Base-by-base conservation (phyloP, 2,888 invertebrate genomes). In the Eupithecia subfuscata region DNA sequence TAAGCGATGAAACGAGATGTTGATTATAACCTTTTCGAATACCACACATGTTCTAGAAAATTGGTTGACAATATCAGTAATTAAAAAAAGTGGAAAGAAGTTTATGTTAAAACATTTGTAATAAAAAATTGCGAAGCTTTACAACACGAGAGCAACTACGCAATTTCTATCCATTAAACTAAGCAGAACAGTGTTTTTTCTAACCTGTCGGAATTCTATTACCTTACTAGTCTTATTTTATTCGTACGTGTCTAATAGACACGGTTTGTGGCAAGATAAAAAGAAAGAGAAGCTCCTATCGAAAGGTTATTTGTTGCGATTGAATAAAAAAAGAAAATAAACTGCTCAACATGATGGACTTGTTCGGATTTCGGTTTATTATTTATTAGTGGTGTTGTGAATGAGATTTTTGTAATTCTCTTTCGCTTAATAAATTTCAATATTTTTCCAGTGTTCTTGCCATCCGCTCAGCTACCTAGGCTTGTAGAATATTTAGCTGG, bases 401-500 rank as follows among this genome's bases (percentile, higher is more conserved):
- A 4, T 22, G 4, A 52, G 8, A 8, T 52, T n/a, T n/a, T 52
- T n/a, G 6, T 2, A 6, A 6, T 52, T n/a, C n/a, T 9, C 4
- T 3, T 1, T 25, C 60, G 22, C 25, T 25, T 12, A 60, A 60
- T 12, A 25, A 60, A 25, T 18, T 18, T 34, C 2, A 18, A 3
- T 30, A 34, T 34, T 67, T 34, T 67, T 56, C n/a, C 67, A 30
- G 25, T 63, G 34, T 52, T 74, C 68, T 74, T 72, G 34, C 67
- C 22, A 48, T 65, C 25, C 30, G n/a, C 34, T 56, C 34, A 48
- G 45, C 56, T 68, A 30, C 70, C 56, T 64, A 74, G 37, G 65
- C 34, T 40, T 37, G n/a, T 12, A 77, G 56, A 89, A 89, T 90
- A 90, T 91, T 88, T 89, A 82, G 89, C 87, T 89, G 90, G 90